phyloP scores from a whole-genome alignment of 1,140 invertebrate species.

The Drosophila nigromelanica region DNA sequence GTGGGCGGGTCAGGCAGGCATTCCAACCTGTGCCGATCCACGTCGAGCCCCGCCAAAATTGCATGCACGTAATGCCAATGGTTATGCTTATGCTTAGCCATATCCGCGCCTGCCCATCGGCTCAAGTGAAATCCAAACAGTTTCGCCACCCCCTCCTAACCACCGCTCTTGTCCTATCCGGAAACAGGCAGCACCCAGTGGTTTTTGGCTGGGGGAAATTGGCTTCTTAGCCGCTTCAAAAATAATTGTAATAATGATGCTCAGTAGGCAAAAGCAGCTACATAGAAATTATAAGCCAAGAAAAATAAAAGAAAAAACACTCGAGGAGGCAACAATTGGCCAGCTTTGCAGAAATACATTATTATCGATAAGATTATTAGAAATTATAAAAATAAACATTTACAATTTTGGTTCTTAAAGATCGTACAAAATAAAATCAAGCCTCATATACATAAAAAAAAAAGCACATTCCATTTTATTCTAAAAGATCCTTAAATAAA shows the following conservation, averaged over 20 bases:
- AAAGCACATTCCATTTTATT: too few relatives aligned
- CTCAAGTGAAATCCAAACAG: slow-evolving; percentile 50
- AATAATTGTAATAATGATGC: slow-evolving; percentile 66
- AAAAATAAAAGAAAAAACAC: not conserved
- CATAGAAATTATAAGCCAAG: slow-evolving; percentile 43
- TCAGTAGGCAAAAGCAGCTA: slow-evolving; percentile 13
- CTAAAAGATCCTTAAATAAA: too few relatives aligned
- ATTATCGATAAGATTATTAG: not conserved
- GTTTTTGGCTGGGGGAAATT: slow-evolving; percentile 31
- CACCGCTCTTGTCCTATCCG: not conserved
- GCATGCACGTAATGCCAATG: slow-evolving; percentile 61
- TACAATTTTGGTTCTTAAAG: too few relatives aligned
- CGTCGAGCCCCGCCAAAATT: slow-evolving; percentile 50
- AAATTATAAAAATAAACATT: too few relatives aligned
- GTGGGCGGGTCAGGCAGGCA: slow-evolving; percentile 42
- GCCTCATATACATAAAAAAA: too few relatives aligned
- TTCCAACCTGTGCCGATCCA: slow-evolving; percentile 28
- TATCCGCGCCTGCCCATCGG: slow-evolving; percentile 53
- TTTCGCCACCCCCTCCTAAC: not conserved
- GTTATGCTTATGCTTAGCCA: slow-evolving; percentile 62
- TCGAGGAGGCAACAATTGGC: too few relatives aligned
- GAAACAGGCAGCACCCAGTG: slow-evolving; percentile 15
- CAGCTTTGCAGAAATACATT: too few relatives aligned
- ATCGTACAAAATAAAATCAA: too few relatives aligned
- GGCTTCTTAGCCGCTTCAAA: slow-evolving; percentile 57